A percentile compares a stretch with the other conserved stretches of the same genome.
These are phyloP conservation scores for Hormaphis cornu DNA, from an alignment of 1,140 invertebrate genomes.

Conservation along the genomic window DNA sequence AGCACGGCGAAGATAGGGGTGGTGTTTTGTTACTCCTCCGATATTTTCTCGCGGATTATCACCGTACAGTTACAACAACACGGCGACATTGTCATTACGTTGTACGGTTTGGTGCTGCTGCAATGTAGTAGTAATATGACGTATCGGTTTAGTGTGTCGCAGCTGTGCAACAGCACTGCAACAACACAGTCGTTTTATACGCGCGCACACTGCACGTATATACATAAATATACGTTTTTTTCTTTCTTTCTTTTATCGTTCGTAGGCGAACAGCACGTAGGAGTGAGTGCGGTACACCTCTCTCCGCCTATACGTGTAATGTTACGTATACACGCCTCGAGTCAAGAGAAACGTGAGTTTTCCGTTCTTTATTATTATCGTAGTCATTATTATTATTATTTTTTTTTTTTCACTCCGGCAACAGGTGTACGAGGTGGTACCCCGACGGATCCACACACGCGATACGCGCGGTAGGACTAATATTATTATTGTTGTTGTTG, in stretches of 20 bases:
- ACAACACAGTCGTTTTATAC: conserved; percentile 20
- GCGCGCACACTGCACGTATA: neutral
- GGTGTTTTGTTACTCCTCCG: too few relatives aligned
- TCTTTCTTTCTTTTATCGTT: conserved; percentile 24
- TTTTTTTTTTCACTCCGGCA: neutral
- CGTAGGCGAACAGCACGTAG: conserved; percentile 31
- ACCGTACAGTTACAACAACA: too few relatives aligned
- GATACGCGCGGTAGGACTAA: conserved; percentile 25
- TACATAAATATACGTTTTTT: neutral
- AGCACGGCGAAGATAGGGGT: too few relatives aligned
- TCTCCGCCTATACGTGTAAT: too few relatives aligned
- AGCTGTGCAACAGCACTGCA: too few relatives aligned
- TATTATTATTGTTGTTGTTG: too few relatives aligned
- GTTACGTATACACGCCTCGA: conserved; percentile 7
- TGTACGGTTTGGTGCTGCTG: conserved; percentile 3
- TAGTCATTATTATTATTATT: conserved; percentile 27
- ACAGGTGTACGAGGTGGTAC: too few relatives aligned
- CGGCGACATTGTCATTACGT: too few relatives aligned
- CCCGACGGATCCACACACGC: conserved; percentile 4
- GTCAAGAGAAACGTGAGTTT: conserved; percentile 32
- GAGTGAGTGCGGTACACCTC: too few relatives aligned
- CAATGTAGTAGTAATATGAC: too few relatives aligned
- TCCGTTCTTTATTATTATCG: conserved; percentile 31
- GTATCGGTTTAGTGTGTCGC: neutral
- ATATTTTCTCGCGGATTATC: too few relatives aligned